Percentiles rank a stretch among this genome's conserved stretches.
Evolutionary conservation across 2,888 invertebrate species (phyloP).

Genomic region (Apomyelois bistriatella): DNA sequence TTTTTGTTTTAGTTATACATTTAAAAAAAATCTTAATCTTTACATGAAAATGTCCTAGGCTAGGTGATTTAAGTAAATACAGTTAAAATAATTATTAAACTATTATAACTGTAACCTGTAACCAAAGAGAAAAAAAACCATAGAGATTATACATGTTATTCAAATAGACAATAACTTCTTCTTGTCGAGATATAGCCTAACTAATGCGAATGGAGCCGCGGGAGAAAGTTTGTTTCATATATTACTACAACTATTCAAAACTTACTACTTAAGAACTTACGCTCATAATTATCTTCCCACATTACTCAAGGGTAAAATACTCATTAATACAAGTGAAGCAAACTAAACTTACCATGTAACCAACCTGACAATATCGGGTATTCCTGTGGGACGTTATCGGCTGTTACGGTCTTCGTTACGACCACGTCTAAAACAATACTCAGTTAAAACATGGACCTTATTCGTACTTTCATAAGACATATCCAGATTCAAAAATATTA

Average conservation of each 20-base stretch:
- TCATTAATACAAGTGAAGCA: slow-evolving; percentile 26
- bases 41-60: too few relatives aligned
- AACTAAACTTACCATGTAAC: slow-evolving; percentile 16
- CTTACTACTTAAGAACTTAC: not conserved
- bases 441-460: not conserved
- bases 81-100: too few relatives aligned
- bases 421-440: not conserved
- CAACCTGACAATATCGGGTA: slow-evolving; percentile 14
- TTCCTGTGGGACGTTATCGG: slow-evolving; percentile 8
- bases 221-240: not conserved
- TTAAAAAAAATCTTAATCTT: too few relatives aligned
- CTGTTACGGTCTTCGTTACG: not conserved
- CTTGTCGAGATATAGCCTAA: too few relatives aligned
- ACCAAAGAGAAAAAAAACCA: too few relatives aligned
- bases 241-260: not conserved
- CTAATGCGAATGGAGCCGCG: too few relatives aligned
- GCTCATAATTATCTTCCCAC: slow-evolving; percentile 3
- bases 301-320: slow-evolving; percentile 19
- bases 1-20: too few relatives aligned
- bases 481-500: too few relatives aligned
- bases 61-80: too few relatives aligned
- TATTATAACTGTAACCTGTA: too few relatives aligned
- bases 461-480: not conserved
- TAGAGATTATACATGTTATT: too few relatives aligned
- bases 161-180: too few relatives aligned